Base-by-base conservation (phyloP, 1,140 invertebrate genomes). In the Drosophila carrolli region DNA sequence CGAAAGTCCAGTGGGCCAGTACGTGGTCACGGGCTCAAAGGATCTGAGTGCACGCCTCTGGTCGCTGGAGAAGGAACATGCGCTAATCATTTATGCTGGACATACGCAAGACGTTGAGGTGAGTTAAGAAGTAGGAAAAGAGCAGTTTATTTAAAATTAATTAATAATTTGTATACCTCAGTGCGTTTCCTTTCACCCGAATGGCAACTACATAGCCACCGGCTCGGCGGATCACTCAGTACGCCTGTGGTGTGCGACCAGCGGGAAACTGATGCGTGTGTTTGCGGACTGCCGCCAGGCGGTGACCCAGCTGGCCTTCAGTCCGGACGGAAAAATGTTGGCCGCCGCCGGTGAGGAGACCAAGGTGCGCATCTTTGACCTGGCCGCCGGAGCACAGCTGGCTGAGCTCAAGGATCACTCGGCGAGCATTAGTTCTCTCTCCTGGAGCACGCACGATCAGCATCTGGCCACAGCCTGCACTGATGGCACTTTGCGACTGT, bases 11-110 rank as follows among this genome's bases (percentile, higher is more conserved):
- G 95, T 95, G 79, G 95, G 95, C 58, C 93, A 95, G 51, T 96
- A 96, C 88, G 94, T 97, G 88, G 96, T 95, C 1, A 97, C 97
- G 6, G 97, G 96, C 50, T 97, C 97, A 43, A 95, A 96, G 68
- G 97, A 98, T 91, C 94, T 94, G 79, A 98, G 97, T 40, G 97
- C 96, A 3, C 95, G 97, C 86, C 91, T 98, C 32, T 98, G 97
- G 97, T 95, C 95, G n/a, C 93, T 97, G 71, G 96, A 97, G 91
- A 94, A 95, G 71, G 96, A 95, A 41, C 95, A 96, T 92, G 96
- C 96, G 37, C 93, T 97, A 1, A 93, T 97, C 75, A 95, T 97
- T 71, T 97, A 97, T 92, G 95, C 95, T 47, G 97, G 97, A 13
- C 97, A 98, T 91, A 95, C 95, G 73, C 93, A 95, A 91, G 96